Base-by-base conservation (phyloP, 2,113 vertebrate genomes). In the Macaca nemestrina region DNA sequence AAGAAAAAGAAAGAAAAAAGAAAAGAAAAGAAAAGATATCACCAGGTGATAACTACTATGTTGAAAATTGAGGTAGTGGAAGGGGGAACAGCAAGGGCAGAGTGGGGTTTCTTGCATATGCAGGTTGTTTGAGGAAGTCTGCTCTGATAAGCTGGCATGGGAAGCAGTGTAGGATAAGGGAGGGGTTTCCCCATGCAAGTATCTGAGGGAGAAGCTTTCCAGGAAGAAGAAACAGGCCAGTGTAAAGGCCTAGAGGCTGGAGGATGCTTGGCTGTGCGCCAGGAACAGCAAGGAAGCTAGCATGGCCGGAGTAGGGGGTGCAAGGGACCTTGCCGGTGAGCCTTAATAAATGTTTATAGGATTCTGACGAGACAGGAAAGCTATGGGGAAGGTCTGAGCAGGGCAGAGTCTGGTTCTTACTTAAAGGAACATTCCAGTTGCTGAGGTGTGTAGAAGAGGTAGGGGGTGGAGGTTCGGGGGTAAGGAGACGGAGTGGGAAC, bases 401-500 rank as follows among this genome's bases (percentile, higher is more conserved):
- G 10, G 45, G 8, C 11, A 23, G 67, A 8, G 32, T 35, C 35
- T 20, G 50, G 55, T 16, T 64, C 45, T 5, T 79, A 52, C 8
- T 38, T 40, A 4, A 30, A 43, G 55, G 40, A 55, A 35, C 82
- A n/a, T 27, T 32, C 1, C 0, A 5, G n/a, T 35, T 13, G 25
- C 38, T 0, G 16, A 25, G 2, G n/a, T 10, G 12, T 8, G 22
- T 32, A 32, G 8, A 38, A 18, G 76, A 43, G 5, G 10, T 22
- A 30, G 0, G 23, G 40, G 0, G 13, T 7, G 4, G 1, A 22
- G 52, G n/a, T 2, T 9, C 52, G 3, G n/a, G 23, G 43, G 6
- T 0, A 17, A 23, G 57, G 22, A 4, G 12, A 25, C 1, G 3
- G 10, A 13, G 27, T 4, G 20, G 50, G 16, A 32, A 13, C 43